phyloP scores from a whole-genome alignment of 2,113 vertebrate genomes.

The Myxocyprinus asiaticus region DNA sequence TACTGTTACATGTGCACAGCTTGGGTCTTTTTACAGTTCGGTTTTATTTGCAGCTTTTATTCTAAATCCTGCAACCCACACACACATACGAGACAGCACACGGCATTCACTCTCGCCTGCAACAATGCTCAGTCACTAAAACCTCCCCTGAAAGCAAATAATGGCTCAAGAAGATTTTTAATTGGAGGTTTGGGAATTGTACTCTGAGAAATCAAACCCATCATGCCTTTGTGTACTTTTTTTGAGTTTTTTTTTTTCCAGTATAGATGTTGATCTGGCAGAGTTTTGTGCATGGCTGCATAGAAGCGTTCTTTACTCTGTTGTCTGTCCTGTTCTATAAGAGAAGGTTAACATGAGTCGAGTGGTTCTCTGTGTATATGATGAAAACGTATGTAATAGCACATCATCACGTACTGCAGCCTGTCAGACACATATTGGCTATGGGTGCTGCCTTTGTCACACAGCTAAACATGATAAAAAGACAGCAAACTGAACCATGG shows the following conservation, averaged over 20 bases:
- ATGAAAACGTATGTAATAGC: too few species aligned
- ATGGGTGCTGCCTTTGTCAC: too few species aligned
- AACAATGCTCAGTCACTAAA: neutral
- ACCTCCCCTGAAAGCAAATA: slow-evolving; percentile 19
- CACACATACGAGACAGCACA: neutral
- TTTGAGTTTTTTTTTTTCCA: neutral
- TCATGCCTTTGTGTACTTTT: neutral
- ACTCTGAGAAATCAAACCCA: neutral
- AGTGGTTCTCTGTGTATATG: too few species aligned
- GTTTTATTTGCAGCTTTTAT: slow-evolving; percentile 11
- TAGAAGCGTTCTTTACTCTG: too few species aligned
- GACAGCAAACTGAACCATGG: too few species aligned
- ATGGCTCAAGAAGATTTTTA: neutral
- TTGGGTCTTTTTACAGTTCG: neutral
- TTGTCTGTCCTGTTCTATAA: too few species aligned
- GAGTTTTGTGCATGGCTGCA: too few species aligned
- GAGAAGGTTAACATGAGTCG: too few species aligned
- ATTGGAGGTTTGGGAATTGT: neutral
- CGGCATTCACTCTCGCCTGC: neutral
- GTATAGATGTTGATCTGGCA: neutral
- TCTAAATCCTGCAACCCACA: slow-evolving; percentile 5
- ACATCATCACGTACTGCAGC: too few species aligned
- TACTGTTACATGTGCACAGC: neutral
- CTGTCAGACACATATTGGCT: too few species aligned
- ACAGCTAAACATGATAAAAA: too few species aligned